phyloP scores from a whole-genome alignment of 2,888 invertebrate genomes.

The Psococerastis gibbosa region DNA sequence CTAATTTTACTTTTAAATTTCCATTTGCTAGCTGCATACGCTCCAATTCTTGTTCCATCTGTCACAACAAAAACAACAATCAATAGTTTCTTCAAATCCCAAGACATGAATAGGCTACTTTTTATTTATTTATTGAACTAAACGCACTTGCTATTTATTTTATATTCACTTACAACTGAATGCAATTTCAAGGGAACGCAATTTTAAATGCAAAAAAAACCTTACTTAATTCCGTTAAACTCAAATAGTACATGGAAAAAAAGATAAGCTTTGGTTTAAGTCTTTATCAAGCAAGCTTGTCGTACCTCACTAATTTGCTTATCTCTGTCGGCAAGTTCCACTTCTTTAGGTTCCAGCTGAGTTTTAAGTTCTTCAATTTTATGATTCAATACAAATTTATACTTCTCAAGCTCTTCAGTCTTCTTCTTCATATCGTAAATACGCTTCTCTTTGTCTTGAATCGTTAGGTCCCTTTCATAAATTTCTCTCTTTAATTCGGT shows the following conservation, averaged over 20 bases:
- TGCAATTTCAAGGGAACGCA: too few species aligned
- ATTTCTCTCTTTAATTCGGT: slow-evolving; percentile 69
- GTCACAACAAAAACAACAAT: slow-evolving; percentile 2
- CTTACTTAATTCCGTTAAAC: too few species aligned
- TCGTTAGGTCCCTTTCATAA: slow-evolving; percentile 59
- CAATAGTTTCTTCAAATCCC: too few species aligned
- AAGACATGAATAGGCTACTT: too few species aligned
- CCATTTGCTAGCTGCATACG: slow-evolving; percentile 55
- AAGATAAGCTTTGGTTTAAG: too few species aligned
- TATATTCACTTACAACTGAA: too few species aligned
- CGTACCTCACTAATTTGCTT: slow-evolving; percentile 46
- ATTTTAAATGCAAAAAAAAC: too few species aligned
- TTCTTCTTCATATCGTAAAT: slow-evolving; percentile 68
- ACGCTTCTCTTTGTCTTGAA: slow-evolving; percentile 68
- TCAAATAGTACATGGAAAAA: too few species aligned
- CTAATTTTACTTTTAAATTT: slow-evolving; percentile 50
- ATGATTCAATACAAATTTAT: slow-evolving; percentile 75
- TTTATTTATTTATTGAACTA: too few species aligned
- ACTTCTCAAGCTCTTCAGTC: slow-evolving; percentile 78
- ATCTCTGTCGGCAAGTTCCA: slow-evolving; percentile 65
- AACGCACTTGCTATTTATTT: too few species aligned
- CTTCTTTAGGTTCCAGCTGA: slow-evolving; percentile 70
- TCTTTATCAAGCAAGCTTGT: too few species aligned
- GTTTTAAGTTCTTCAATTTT: slow-evolving; percentile 74
- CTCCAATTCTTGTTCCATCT: slow-evolving; percentile 66